phyloP scores from a whole-genome alignment of 2,797 vertebrate species.

The Sebastes diaconus region DNA sequence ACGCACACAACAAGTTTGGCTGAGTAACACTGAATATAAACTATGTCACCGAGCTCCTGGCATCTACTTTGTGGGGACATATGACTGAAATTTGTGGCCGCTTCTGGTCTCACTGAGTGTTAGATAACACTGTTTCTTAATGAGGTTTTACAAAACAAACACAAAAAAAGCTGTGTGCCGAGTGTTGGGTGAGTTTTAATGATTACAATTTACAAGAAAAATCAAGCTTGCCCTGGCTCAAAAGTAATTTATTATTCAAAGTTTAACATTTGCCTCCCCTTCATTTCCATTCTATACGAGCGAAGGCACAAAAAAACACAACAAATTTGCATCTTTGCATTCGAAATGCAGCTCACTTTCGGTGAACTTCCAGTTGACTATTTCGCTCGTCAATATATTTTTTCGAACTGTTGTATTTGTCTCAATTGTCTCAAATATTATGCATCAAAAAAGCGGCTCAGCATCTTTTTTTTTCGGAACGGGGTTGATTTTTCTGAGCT shows the following conservation, averaged over 20 bases:
- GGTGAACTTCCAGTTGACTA: no score
- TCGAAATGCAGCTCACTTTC: no score
- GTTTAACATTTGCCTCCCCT: not conserved
- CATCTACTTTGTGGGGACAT: not conserved
- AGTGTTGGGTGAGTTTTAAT: not conserved
- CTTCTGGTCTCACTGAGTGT: not conserved
- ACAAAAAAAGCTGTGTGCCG: not conserved
- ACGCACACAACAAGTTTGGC: not conserved
- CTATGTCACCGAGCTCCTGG: not conserved
- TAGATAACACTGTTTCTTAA: not conserved
- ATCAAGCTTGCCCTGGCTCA: not conserved
- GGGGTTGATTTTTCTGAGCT: not conserved
- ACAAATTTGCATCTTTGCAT: no score
- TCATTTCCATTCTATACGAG: accelerated
- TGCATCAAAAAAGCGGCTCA: no score
- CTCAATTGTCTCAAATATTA: not conserved
- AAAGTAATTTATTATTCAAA: not conserved
- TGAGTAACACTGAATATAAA: not conserved
- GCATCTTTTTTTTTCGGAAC: not conserved
- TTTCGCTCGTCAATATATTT: not conserved
- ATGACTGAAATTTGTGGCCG: no score
- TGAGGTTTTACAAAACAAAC: not conserved
- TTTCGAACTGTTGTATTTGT: not conserved
- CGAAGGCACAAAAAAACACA: no score
- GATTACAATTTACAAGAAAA: not conserved